Percentiles rank a stretch among this genome's conserved stretches.
These are phyloP conservation scores for Sthenelais limicola DNA, from an alignment of 2,888 invertebrate genomes.

Conservation along the genomic window DNA sequence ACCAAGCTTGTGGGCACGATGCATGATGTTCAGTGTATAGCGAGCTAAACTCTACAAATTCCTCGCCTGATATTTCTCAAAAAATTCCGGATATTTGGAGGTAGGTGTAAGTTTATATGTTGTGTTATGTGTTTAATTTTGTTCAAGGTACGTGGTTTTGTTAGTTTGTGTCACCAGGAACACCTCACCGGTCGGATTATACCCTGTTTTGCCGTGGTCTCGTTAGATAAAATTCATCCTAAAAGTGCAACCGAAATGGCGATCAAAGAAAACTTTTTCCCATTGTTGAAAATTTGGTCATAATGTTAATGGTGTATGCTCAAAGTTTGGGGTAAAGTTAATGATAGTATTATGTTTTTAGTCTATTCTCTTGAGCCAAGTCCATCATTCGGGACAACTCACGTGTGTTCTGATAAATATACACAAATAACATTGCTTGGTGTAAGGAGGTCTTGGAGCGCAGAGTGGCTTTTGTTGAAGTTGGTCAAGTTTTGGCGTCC, in stretches of 20 bases:
- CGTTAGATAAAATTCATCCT: conserved; percentile 39
- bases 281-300: conserved; percentile 35
- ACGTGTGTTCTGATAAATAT: conserved; percentile 43
- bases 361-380: background rate
- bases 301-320: conserved; percentile 1
- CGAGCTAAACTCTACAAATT: conserved; percentile 68
- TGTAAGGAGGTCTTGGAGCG: conserved; percentile 17
- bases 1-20: conserved; percentile 54
- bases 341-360: background rate
- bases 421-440: conserved; percentile 34
- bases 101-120: conserved; percentile 36
- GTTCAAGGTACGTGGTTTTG: conserved; percentile 11
- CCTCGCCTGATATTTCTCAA: conserved; percentile 63
- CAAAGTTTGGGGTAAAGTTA: background rate
- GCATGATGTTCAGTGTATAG: conserved; percentile 69
- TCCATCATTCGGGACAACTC: conserved; percentile 9
- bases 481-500: conserved; percentile 40
- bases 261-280: conserved; percentile 49
- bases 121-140: conserved; percentile 30
- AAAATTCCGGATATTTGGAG: conserved; percentile 48
- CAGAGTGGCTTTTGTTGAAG: conserved; percentile 38
- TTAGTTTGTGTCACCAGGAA: background rate
- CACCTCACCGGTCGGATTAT: conserved; percentile 23
- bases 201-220: conserved; percentile 28
- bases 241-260: conserved; percentile 47